Conservation (phyloP, 2,797 vertebrate genomes). For the Lateolabrax maculatus region DNA sequence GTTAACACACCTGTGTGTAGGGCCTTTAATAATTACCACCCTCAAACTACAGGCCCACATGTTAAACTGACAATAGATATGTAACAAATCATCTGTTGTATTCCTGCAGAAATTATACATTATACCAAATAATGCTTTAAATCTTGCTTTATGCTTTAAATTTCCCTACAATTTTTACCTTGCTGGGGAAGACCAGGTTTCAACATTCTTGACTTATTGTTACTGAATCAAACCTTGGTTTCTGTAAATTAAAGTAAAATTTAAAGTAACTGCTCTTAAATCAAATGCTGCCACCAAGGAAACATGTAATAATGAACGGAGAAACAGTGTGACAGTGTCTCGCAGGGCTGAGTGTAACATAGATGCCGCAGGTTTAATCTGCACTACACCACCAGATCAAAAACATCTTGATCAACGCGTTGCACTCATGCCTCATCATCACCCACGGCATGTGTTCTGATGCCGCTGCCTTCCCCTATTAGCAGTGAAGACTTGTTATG, state of each 20-base stretch:
- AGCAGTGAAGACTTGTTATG: constrained; percentile 1
- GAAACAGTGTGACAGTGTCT: not conserved
- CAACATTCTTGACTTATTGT: too few species aligned
- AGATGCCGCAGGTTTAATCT: not conserved
- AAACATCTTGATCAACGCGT: not conserved
- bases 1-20: too few species aligned
- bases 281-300: too few species aligned
- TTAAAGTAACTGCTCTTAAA: not conserved
- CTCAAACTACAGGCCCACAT: not conserved
- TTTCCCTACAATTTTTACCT: not conserved
- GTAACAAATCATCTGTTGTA: not conserved
- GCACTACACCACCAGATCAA: not conserved
- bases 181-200: not conserved
- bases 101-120: not conserved
- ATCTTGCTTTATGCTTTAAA: too few species aligned
- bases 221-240: not conserved
- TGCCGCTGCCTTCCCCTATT: not conserved
- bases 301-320: not conserved
- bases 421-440: too few species aligned
- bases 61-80: not conserved
- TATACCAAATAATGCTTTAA: not conserved
- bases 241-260: not conserved
- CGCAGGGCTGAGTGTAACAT: not conserved
- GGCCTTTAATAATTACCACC: not conserved
- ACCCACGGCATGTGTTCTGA: not conserved